Conservation (phyloP, 2,888 invertebrate species). For the Zonitis immaculata region DNA sequence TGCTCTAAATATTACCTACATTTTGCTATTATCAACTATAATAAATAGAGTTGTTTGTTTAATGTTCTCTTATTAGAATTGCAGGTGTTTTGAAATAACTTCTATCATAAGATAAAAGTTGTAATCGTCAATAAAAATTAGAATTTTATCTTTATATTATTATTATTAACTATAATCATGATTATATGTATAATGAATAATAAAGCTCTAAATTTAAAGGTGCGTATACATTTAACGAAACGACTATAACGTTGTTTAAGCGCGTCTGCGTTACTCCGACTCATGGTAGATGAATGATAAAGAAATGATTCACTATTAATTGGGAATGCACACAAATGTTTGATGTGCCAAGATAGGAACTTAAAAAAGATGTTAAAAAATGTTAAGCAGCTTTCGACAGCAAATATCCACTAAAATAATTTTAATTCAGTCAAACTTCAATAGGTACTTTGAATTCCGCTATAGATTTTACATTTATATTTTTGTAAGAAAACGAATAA, state of each 20-base stretch:
- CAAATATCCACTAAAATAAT: slow-evolving; percentile 10
- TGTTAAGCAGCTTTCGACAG: background rate
- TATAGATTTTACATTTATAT: background rate
- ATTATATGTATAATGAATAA: no score
- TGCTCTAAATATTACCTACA: background rate
- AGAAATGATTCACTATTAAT: background rate
- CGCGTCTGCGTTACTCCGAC: no score
- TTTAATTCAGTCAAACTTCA: slow-evolving; percentile 18
- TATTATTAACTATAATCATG: no score
- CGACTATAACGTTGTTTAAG: no score
- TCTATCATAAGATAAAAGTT: background rate
- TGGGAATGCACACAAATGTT: no score
- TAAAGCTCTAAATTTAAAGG: no score
- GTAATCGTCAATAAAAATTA: background rate
- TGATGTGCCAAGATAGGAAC: no score
- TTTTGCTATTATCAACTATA: background rate
- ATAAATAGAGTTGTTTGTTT: background rate
- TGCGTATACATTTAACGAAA: no score
- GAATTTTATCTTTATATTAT: no score
- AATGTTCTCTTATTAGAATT: background rate
- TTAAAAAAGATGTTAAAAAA: no score
- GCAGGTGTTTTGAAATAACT: background rate
- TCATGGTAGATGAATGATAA: background rate
- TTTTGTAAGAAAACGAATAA: background rate
- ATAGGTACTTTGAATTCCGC: background rate